Percentiles rank a stretch among this genome's conserved stretches.
Evolutionary conservation across 2,113 vertebrate species (phyloP).

Genomic region (Herpailurus yagouaroundi): DNA sequence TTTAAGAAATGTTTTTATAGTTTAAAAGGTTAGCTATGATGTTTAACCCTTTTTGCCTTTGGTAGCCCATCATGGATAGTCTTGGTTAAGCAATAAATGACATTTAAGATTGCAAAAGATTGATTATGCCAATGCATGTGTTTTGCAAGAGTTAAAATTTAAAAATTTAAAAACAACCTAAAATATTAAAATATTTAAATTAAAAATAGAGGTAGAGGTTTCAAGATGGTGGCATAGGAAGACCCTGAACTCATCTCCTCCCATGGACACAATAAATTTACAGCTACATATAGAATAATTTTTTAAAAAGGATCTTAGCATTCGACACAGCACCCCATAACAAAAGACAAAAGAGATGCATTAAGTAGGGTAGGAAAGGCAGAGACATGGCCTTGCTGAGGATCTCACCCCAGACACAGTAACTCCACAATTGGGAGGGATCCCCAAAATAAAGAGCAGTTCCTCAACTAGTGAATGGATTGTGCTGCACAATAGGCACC

Average conservation of each 20-base stretch:
- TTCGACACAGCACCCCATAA: neutral
- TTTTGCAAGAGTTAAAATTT: neutral
- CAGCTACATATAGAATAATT: neutral
- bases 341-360: neutral
- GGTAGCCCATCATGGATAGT: neutral
- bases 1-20: neutral
- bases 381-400: neutral
- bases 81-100: neutral
- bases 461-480: neutral
- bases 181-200: slow-evolving; percentile 15
- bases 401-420: neutral
- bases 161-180: neutral
- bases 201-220: neutral
- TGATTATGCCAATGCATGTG: neutral
- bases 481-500: neutral
- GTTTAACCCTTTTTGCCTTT: neutral
- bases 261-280: neutral
- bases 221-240: neutral
- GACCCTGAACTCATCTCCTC: neutral
- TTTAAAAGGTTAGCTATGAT: neutral
- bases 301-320: neutral
- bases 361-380: neutral
- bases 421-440: neutral
- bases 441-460: neutral
- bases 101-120: slow-evolving; percentile 8